Conservation (phyloP, 2,113 vertebrate genomes). For the Ailuropoda melanoleuca region DNA sequence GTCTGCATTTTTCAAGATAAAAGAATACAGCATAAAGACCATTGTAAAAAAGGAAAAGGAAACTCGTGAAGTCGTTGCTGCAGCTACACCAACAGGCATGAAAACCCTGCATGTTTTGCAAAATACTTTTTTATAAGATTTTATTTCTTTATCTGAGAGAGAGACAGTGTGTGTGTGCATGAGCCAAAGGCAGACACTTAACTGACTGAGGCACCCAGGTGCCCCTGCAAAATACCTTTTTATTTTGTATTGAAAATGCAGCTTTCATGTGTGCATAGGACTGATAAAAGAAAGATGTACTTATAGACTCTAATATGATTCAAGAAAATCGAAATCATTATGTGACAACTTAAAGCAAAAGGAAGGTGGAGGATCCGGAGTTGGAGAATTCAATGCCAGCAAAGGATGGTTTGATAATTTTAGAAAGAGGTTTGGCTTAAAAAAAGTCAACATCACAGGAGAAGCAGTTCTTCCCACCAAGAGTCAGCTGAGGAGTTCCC, state of each 20-base stretch:
- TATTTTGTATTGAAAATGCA: not conserved
- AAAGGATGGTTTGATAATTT: not conserved
- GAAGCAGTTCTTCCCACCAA: not conserved
- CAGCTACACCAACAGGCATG: not conserved
- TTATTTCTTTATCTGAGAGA: not conserved
- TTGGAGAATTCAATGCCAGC: not conserved
- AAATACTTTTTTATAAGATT: not conserved
- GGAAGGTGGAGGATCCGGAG: not conserved
- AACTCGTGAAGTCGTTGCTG: not conserved
- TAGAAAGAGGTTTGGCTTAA: not conserved
- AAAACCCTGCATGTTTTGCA: not conserved
- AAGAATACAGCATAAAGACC: not conserved
- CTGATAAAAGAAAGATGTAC: not conserved
- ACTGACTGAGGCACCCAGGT: not conserved
- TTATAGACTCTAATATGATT: not conserved
- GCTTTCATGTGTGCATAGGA: not conserved
- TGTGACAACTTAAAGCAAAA: not conserved
- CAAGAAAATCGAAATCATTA: not conserved
- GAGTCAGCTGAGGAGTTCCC: not conserved
- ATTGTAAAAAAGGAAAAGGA: not conserved
- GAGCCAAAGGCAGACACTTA: not conserved
- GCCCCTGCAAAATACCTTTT: not conserved
- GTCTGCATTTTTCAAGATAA: not conserved
- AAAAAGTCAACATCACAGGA: not conserved
- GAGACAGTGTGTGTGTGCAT: not conserved